Evolutionary conservation across 2,888 invertebrate species (phyloP), one percentile per base, ranked within the genome.

Genomic region (Creontiades dilutus): DNA sequence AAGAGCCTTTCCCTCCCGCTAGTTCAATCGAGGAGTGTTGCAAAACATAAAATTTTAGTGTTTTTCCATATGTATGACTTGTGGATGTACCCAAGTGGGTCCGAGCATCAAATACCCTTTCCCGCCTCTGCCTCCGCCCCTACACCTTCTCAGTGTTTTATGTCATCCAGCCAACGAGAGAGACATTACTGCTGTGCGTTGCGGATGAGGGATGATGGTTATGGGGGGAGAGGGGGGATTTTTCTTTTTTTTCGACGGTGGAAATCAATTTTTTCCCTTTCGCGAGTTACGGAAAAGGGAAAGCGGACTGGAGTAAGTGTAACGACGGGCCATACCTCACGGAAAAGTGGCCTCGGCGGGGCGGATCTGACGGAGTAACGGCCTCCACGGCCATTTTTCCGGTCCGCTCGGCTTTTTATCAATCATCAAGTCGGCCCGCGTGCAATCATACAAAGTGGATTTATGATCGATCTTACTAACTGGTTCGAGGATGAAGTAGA

Each of bases 31-130:
- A 88, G 52, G 91, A 84, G 88, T 90, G 87, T 81, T 89, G 80
- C 90, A 80, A 78, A 89, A 91, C 91, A 91, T 91, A 91, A 91
- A 91, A 91, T 91, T 91, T 91, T 91, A 91, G 90, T 90, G 91
- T 90, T 91, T 88, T 87, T 90, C 91, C 91, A 91, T 91, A 91
- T 91, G 91, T 91, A 91, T 91, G 91, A 90, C 91, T 91, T 90
- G 91, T 91, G 90, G 90, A 90, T 90, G 91, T 80, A 86, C 81
- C 80, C 37, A 90, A 90, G 90, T 86, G 90, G 81, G 90, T 90
- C 86, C 86, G 90, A 90, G 86, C 81, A 90, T 86, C 90, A 86
- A 90, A 90, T 86, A 57, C 68, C 86, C 27, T 81, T 85, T 52
- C 80, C 55, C 75, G 11, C 19, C 61, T 23, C 81, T 68, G 23